Base-by-base conservation (phyloP, 2,888 invertebrate species). In the Flexamia atlantica region DNA sequence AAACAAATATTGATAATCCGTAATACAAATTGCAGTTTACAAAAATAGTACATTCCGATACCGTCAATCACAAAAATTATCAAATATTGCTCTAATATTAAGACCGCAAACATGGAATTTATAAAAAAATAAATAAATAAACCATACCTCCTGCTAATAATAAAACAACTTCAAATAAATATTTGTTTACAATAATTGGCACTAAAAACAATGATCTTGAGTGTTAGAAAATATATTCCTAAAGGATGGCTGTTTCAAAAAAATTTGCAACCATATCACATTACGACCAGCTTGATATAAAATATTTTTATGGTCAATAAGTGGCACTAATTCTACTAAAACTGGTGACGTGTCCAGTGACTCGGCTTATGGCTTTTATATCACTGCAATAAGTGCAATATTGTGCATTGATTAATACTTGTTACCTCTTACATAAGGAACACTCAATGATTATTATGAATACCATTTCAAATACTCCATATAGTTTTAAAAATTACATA, bases 371-470 rank as follows among this genome's bases (percentile, higher is more conserved):
- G 42, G 40, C 72, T 1, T 20, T 25, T 28, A 4, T 42, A 76
- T 46, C 28, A 76, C 76, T 46, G 40, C n/a, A n/a, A n/a, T 23
- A 40, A 17, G 76, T 76, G 76, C 76, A 46, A 76, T 42, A 76
- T 50, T 76, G 76, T 76, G 76, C 76, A 76, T 76, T 0, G 46
- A 28, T 76, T 76, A 50, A 72, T 72, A 7, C n/a, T 30, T 70
- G 28, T 64, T 64, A 64, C 17, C 9, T n/a, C 20, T 7, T 57
- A 23, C 7, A 23, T 20, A 23, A 57, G 7, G 23, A 64, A 64
- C 30, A 64, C 28, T 14, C 72, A 40, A 36, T 20, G 32, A 40
- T 72, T 36, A 72, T 5, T 4, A n/a, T 40, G 40, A 72, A 72
- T 72, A 72, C 20, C 32, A 68, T 32, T 68, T 23, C 2, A 40